Percentiles rank a stretch among this genome's conserved stretches.
Conservation (phyloP, 2,113 vertebrate species). For the Lucifuga dentata region DNA sequence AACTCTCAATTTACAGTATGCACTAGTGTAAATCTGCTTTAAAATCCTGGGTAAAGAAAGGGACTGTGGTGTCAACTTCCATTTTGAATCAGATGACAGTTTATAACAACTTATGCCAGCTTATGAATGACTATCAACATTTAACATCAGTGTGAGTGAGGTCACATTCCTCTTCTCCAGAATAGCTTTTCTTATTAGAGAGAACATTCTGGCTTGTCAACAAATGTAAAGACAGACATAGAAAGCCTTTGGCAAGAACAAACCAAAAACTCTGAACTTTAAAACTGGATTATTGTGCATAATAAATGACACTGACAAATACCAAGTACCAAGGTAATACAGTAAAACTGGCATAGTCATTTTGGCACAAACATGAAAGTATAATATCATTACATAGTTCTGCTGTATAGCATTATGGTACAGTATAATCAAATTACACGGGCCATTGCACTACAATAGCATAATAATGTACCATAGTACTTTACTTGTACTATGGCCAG, state of each 20-base stretch:
- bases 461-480: too few species aligned
- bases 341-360: too few species aligned
- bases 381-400: too few species aligned
- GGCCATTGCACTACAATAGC: too few species aligned
- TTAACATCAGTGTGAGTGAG: constrained; percentile 35
- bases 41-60: constrained; percentile 34
- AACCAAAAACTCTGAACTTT: not conserved
- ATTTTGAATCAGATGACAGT: constrained; percentile 29
- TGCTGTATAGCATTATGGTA: too few species aligned
- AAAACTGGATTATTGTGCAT: constrained; percentile 4
- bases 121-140: constrained; percentile 17
- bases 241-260: constrained; percentile 9
- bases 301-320: not conserved
- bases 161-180: constrained; percentile 49
- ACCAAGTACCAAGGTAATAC: too few species aligned
- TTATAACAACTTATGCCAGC: constrained; percentile 34
- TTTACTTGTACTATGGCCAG: too few species aligned
- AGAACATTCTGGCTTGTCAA: constrained; percentile 51
- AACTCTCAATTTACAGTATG: too few species aligned
- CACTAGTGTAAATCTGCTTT: constrained; percentile 27
- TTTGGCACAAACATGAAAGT: too few species aligned
- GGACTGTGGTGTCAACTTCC: constrained; percentile 3
- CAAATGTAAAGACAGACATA: constrained; percentile 34
- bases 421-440: too few species aligned
- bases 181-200: constrained; percentile 70